A percentile compares a stretch with the other conserved stretches of the same genome.
Conservation (phyloP, 2,888 invertebrate genomes). For the Tetheella fluctuosa region DNA sequence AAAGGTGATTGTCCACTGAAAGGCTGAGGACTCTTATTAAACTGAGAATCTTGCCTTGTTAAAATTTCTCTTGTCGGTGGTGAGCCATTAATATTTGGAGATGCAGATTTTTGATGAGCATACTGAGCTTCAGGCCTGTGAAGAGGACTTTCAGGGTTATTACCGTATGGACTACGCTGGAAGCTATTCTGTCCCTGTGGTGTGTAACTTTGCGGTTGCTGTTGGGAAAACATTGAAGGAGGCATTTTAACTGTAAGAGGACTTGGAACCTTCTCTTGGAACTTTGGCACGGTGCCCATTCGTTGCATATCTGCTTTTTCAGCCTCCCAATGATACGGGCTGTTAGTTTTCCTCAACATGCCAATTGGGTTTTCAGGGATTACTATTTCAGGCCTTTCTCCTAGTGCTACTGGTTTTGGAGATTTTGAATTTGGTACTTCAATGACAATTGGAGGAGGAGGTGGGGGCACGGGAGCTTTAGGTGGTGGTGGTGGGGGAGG, state of each 20-base stretch:
- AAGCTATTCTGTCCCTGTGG: conserved; percentile 60
- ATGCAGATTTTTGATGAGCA: conserved; percentile 65
- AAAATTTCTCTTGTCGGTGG: conserved; percentile 72
- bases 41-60: conserved; percentile 79
- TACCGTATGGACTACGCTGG: conserved; percentile 57
- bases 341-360: conserved; percentile 87
- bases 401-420: conserved; percentile 81
- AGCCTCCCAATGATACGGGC: conserved; percentile 86
- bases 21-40: conserved; percentile 80
- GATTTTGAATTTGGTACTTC: conserved; percentile 75
- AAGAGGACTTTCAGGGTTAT: conserved; percentile 74
- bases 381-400: conserved; percentile 89
- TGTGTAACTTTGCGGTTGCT: conserved; percentile 70
- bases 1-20: conserved; percentile 66
- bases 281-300: conserved; percentile 77
- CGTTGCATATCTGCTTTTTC: conserved; percentile 83
- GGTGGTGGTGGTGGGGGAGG: conserved; percentile 80
- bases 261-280: conserved; percentile 75
- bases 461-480: conserved; percentile 78
- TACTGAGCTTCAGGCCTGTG: conserved; percentile 80
- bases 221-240: conserved; percentile 67
- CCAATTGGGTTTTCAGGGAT: conserved; percentile 90
- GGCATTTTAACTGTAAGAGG: conserved; percentile 78
- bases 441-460: conserved; percentile 86
- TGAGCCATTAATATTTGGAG: conserved; percentile 60